Percentiles rank a stretch among this genome's conserved stretches.
These are phyloP conservation scores for Zosterops japonicus DNA, from an alignment of 2,113 vertebrate species.

Conservation along the genomic window DNA sequence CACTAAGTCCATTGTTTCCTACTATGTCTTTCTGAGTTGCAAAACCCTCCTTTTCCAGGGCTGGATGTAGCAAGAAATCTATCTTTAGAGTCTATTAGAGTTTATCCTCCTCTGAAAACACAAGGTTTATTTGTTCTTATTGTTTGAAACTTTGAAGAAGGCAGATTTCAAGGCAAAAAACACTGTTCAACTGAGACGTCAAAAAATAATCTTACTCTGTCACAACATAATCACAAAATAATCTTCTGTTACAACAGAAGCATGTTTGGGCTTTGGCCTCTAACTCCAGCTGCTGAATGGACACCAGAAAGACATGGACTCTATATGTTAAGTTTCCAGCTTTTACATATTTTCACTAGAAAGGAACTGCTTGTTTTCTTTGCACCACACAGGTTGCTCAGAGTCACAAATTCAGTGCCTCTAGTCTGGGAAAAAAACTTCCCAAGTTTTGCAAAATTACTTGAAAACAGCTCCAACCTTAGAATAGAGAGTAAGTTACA, in stretches of 20 bases:
- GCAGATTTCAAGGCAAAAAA: not conserved
- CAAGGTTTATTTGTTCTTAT: not conserved
- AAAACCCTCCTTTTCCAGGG: not conserved
- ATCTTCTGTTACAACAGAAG: not conserved
- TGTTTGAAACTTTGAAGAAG: not conserved
- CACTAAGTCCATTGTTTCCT: not conserved
- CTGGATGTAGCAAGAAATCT: not conserved
- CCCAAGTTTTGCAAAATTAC: not conserved
- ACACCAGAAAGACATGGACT: not conserved
- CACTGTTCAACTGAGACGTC: not conserved
- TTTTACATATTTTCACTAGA: not conserved
- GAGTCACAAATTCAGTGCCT: not conserved
- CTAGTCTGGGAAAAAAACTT: not conserved
- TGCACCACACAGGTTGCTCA: not conserved
- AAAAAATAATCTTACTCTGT: not conserved
- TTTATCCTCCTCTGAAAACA: not conserved
- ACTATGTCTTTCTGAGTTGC: not conserved
- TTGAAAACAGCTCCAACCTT: not conserved
- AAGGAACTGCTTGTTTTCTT: not conserved
- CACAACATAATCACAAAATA: not conserved
- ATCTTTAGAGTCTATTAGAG: not conserved
- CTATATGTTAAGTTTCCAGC: not conserved
- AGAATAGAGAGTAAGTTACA: not conserved
- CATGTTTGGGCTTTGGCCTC: not conserved
- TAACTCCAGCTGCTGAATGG: not conserved